Evolutionary conservation across 1,140 invertebrate genomes (phyloP).

Genomic region (Diorhabda elongata): DNA sequence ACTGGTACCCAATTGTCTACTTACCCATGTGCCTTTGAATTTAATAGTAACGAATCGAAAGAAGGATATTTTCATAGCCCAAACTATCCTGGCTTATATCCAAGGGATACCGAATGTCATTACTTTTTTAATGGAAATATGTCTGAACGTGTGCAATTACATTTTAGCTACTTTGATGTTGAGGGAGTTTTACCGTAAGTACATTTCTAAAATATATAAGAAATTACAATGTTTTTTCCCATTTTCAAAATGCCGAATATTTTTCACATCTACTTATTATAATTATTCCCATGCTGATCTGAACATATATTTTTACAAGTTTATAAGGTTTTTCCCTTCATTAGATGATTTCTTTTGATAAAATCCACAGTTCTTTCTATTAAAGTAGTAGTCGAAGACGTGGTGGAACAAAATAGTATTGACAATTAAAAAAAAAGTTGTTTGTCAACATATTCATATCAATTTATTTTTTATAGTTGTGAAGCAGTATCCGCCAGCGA

Average conservation of each 20-base stretch:
- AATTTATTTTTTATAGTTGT: conserved; percentile 60
- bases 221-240: too few species aligned
- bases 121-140: conserved; percentile 86
- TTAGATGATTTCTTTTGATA: too few species aligned
- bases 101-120: conserved; percentile 87
- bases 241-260: too few species aligned
- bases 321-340: too few species aligned
- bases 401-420: too few species aligned
- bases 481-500: conserved; percentile 83
- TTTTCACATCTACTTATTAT: too few species aligned
- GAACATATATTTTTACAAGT: too few species aligned
- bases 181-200: conserved; percentile 87
- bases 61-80: conserved; percentile 86
- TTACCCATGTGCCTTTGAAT: conserved; percentile 77
- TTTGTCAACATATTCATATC: not conserved
- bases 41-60: conserved; percentile 70
- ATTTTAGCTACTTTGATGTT: conserved; percentile 87
- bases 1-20: conserved; percentile 67
- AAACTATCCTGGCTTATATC: conserved; percentile 90
- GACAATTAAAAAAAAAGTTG: too few species aligned
- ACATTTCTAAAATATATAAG: not conserved
- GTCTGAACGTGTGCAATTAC: conserved; percentile 78
- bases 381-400: too few species aligned
- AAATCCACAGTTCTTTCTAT: too few species aligned
- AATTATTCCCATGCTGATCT: too few species aligned